Percentiles rank a stretch among this genome's conserved stretches.
Conservation (phyloP, 2,888 invertebrate genomes). For the Orchesella flavescens region DNA sequence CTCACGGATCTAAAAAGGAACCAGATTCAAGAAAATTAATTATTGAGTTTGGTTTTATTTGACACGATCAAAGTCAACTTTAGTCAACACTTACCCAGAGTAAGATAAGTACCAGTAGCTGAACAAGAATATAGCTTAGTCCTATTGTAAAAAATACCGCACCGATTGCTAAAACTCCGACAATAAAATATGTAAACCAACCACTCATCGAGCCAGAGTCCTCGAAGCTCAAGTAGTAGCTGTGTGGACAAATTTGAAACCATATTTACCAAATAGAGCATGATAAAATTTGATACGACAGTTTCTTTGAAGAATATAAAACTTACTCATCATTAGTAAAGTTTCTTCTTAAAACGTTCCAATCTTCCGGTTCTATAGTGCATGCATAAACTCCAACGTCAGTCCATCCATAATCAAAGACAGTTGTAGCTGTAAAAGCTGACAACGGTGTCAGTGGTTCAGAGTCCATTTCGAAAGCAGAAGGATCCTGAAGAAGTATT, state of each 20-base stretch:
- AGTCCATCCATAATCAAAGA: slow-evolving; percentile 45
- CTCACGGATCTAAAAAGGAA: slow-evolving; percentile 52
- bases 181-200: slow-evolving; percentile 62
- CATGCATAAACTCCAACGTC: slow-evolving; percentile 39
- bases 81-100: slow-evolving; percentile 61
- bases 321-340: slow-evolving; percentile 45
- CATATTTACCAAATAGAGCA: neutral
- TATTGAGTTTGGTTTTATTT: neutral
- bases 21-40: slow-evolving; percentile 1
- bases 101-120: slow-evolving; percentile 59
- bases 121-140: slow-evolving; percentile 62
- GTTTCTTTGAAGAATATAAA: neutral
- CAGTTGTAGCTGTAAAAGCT: slow-evolving; percentile 8
- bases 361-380: slow-evolving; percentile 42
- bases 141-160: slow-evolving; percentile 59
- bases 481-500: slow-evolving; percentile 55
- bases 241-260: slow-evolving; percentile 27
- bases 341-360: slow-evolving; percentile 40
- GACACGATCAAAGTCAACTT: no score
- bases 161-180: slow-evolving; percentile 59
- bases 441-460: slow-evolving; percentile 34
- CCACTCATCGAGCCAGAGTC: slow-evolving; percentile 46
- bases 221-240: slow-evolving; percentile 63
- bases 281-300: neutral
- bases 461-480: slow-evolving; percentile 5